Base-by-base conservation (phyloP, 2,888 invertebrate species). In the Megamerina dolium region DNA sequence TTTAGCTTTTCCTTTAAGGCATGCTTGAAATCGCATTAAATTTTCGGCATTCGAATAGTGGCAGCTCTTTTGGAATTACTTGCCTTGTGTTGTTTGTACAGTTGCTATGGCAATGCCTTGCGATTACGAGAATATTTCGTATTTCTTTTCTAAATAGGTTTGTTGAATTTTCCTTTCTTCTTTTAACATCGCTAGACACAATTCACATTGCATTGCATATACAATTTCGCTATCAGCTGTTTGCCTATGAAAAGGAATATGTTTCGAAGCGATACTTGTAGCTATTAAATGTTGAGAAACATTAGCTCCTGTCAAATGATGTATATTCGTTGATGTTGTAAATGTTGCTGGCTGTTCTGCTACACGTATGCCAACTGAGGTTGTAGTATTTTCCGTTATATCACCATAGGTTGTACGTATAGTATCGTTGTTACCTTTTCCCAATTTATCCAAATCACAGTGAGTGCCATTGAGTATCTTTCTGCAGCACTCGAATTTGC, bases 41-140 rank as follows among this genome's bases (percentile, higher is more conserved):
- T 43, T 50, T 27, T 49, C 46, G 1, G 42, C 44, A 32, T 43
- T 27, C 13, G 37, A 27, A 23, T 38, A 41, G 1, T n/a, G n/a
- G n/a, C n/a, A n/a, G n/a, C n/a, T n/a, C n/a, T n/a, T n/a, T n/a
- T n/a, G n/a, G n/a, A n/a, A n/a, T n/a, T n/a, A n/a, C n/a, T n/a
- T n/a, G n/a, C n/a, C n/a, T 41, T 38, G 3, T 38, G 35, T 12
- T 40, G 36, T 26, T 45, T 43, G 21, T 21, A 32, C 13, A 36
- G 37, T 3, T 43, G 18, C 26, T 35, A 17, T 2, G 29, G 34
- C 9, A 37, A 18, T 2, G 21, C 35, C 6, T 43, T 29, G 6
- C 43, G 20, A 6, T 16, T 20, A 8, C 9, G 21, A 29, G n/a
- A 38, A 14, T 18, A 20, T 38, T 14, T 21, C 16, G 16, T 38